Conservation (phyloP, 53 echinoderm and acorn worm species). For the Apostichopus leukothele region DNA sequence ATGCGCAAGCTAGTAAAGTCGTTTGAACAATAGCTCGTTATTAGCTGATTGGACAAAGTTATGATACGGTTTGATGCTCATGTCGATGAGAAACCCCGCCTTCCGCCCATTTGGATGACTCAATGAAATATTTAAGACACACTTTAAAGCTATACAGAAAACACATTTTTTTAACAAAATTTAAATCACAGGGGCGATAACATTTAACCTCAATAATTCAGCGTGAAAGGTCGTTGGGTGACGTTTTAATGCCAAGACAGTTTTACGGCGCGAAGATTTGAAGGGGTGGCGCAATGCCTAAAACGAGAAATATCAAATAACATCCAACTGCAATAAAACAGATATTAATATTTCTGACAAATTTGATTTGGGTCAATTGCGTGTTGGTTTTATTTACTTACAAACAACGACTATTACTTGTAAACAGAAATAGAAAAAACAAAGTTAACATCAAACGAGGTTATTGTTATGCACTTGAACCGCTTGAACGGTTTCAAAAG, state of each 20-base stretch:
- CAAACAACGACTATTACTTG: conserved; percentile 35
- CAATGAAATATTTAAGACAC: too few relatives aligned
- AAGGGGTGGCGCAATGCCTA: too few relatives aligned
- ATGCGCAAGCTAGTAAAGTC: background rate
- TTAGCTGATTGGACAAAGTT: background rate
- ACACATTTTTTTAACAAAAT: background rate
- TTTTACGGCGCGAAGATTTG: too few relatives aligned
- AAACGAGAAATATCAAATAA: background rate
- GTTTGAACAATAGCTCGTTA: background rate
- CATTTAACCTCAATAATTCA: background rate
- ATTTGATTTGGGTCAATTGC: conserved; percentile 6
- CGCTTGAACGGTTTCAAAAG: conserved; percentile 34
- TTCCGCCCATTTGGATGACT: background rate
- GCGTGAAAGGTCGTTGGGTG: background rate
- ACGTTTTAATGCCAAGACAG: background rate
- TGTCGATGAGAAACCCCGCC: background rate
- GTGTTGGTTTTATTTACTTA: conserved; percentile 29
- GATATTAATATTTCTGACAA: background rate
- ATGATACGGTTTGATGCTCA: background rate
- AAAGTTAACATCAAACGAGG: conserved; percentile 15
- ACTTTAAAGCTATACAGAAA: too few relatives aligned
- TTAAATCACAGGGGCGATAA: background rate
- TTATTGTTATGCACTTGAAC: conserved; percentile 40
- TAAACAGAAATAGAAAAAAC: conserved; percentile 34
- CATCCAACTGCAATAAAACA: background rate